Base-by-base conservation (phyloP, 2,797 vertebrate genomes). In the Rhadinocentrus ornatus region DNA sequence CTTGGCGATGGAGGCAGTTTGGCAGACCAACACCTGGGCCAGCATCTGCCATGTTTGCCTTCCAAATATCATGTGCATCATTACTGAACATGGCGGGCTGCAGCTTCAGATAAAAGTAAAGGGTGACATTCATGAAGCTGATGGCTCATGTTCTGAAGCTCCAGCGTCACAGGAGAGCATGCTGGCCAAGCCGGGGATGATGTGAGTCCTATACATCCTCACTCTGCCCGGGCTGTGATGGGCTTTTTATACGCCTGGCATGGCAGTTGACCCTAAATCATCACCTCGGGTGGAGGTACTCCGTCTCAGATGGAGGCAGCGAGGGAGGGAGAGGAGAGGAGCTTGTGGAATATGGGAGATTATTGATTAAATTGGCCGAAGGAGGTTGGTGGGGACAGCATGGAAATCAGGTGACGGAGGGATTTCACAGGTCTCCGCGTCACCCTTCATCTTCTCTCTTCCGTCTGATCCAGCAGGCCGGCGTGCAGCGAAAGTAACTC, bases 191-290 rank as follows among this genome's bases (percentile, higher is more conserved):
- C 66, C 60, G 24, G 41, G 62, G 78, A 75, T 60, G 69, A 83
- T 72, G 60, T 78, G 71, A 83, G 35, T 52, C 39, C 61, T 27
- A 79, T 24, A 66, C 66, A 69, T 76, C 35, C 73, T 68, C 82
- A 78, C 79, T 69, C 77, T 54, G 62, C 64, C 71, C 0, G 4
- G 35, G 62, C 77, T 48, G 10, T 1, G 54, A 81, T 68, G 65
- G 53, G 41, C 22, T 48, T 82, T 85, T 76, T 72, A 68, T 52
- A 73, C 78, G 64, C 57, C 54, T 29, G 59, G 53, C 9, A 12
- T 84, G 78, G 66, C 74, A 79, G 60, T 59, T 66, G 65, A 69
- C 39, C 59, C 71, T 62, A 72, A 88, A 79, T 85, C 75, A 79
- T 63, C 35, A 27, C 31, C 29, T 39, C 16, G 20, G 53, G 66